Evolutionary conservation across 2,797 vertebrate genomes (phyloP).

Genomic region (Anguilla megastoma): DNA sequence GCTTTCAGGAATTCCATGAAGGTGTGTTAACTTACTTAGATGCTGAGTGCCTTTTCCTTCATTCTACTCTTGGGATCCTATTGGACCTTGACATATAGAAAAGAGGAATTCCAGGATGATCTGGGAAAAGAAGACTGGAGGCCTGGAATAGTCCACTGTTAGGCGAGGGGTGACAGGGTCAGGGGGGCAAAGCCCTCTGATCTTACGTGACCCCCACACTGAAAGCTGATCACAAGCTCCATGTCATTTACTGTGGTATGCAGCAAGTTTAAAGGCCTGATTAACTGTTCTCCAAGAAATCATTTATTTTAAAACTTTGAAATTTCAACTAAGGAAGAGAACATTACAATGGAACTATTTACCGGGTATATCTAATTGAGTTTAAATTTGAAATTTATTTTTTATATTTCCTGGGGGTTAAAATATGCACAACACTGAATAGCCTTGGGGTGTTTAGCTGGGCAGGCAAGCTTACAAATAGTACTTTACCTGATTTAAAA

Average conservation of each 20-base stretch:
- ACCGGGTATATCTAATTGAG: not conserved
- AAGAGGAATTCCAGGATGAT: not conserved
- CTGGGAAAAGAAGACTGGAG: not conserved
- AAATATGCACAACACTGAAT: not conserved
- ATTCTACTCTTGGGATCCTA: not conserved
- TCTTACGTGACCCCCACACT: not conserved
- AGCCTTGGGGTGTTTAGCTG: not conserved
- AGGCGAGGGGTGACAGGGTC: not conserved
- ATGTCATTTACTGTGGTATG: not conserved
- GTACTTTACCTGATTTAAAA: not conserved
- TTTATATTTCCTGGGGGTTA: not conserved
- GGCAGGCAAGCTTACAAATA: not conserved
- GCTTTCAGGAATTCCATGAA: not conserved
- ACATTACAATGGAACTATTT: not conserved
- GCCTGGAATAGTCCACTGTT: not conserved
- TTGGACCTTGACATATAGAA: not conserved
- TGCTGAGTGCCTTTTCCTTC: not conserved
- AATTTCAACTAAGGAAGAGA: conserved; percentile 2
- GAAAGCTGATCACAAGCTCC: not conserved
- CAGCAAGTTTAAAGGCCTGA: not conserved
- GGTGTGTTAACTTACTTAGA: not conserved
- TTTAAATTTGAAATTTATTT: not conserved
- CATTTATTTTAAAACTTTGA: not conserved
- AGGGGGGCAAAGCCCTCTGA: not conserved
- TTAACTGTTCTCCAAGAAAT: not conserved